phyloP scores from a whole-genome alignment of 1,140 invertebrate species.

The Heliothis subflexa region DNA sequence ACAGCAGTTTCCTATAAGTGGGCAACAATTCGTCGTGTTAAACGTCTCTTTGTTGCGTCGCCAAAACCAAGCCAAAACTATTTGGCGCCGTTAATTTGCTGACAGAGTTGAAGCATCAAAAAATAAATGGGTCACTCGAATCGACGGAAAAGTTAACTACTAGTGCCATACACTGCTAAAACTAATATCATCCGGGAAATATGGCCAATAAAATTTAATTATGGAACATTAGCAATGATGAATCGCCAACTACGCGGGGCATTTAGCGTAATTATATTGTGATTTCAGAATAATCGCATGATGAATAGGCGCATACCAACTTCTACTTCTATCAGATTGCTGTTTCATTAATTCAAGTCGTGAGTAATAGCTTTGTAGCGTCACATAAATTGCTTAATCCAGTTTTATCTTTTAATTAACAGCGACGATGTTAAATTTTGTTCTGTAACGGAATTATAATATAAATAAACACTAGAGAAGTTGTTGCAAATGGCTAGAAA shows the following conservation, averaged over 20 bases:
- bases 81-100: slow-evolving; percentile 53
- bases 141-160: slow-evolving; percentile 14
- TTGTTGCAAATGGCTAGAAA: slow-evolving; percentile 4
- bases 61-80: slow-evolving; percentile 39
- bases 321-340: slow-evolving; percentile 59
- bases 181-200: slow-evolving; percentile 52
- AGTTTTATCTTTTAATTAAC: slow-evolving; percentile 50
- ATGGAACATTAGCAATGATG: slow-evolving; percentile 71
- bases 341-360: slow-evolving; percentile 60
- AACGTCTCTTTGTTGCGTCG: slow-evolving; percentile 23
- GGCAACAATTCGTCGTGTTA: slow-evolving; percentile 33
- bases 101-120: slow-evolving; percentile 40
- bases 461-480: neutral
- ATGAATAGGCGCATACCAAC: slow-evolving; percentile 66
- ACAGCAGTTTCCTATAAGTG: slow-evolving; percentile 39
- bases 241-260: slow-evolving; percentile 61
- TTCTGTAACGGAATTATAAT: neutral
- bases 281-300: slow-evolving; percentile 74
- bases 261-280: slow-evolving; percentile 76
- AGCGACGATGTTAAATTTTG: slow-evolving; percentile 31
- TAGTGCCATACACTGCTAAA: slow-evolving; percentile 21
- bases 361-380: slow-evolving; percentile 52
- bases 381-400: slow-evolving; percentile 54
- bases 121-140: slow-evolving; percentile 23
- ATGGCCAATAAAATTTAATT: slow-evolving; percentile 77